These are phyloP conservation scores for Microplitis demolitor DNA, from an alignment of 1,140 invertebrate genomes.

Conservation along the genomic window DNA sequence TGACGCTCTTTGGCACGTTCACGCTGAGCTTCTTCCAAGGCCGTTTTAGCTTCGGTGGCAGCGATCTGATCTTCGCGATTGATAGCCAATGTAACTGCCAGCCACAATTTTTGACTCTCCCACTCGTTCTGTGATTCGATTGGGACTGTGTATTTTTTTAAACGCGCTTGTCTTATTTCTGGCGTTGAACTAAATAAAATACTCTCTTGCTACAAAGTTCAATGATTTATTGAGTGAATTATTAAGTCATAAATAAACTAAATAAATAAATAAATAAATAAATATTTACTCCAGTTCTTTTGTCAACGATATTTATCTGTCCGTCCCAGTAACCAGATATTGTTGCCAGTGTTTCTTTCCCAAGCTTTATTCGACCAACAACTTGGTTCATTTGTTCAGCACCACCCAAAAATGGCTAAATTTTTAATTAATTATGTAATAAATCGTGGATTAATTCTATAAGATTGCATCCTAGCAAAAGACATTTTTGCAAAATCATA, in stretches of 20 bases:
- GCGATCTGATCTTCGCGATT: constrained; percentile 74
- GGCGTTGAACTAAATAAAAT: constrained; percentile 77
- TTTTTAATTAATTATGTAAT: constrained; percentile 6
- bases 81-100: constrained; percentile 82
- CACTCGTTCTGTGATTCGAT: constrained; percentile 76
- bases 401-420: constrained; percentile 85
- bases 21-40: constrained; percentile 85
- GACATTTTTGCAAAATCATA: too few relatives aligned
- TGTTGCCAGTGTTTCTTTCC: constrained; percentile 84
- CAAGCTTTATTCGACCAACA: constrained; percentile 82
- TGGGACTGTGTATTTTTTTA: constrained; percentile 80
- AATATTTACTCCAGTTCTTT: constrained; percentile 68
- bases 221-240: neutral
- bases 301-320: constrained; percentile 81
- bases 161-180: constrained; percentile 70
- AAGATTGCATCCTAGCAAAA: too few relatives aligned
- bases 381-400: constrained; percentile 84
- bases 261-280: neutral
- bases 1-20: constrained; percentile 71
- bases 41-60: constrained; percentile 89
- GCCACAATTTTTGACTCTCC: constrained; percentile 89
- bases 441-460: too few relatives aligned
- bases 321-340: constrained; percentile 93
- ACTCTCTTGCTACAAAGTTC: constrained; percentile 68
- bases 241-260: neutral